Evolutionary conservation across 2,113 vertebrate species (phyloP).

Genomic region (Phocoena phocoena): DNA sequence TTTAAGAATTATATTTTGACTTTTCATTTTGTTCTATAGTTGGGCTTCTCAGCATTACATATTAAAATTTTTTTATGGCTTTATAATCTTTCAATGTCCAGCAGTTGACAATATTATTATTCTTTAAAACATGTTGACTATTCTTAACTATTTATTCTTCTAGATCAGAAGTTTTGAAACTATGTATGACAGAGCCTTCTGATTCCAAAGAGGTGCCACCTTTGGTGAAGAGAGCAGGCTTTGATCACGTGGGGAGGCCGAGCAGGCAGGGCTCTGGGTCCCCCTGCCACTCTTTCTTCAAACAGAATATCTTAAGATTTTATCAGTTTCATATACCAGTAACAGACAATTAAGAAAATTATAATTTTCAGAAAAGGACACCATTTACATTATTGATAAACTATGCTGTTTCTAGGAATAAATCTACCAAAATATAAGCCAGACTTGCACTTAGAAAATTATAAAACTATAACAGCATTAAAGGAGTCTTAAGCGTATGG

Average conservation of each 20-base stretch:
- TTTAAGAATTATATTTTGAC: background rate
- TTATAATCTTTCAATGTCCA: background rate
- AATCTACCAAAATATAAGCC: background rate
- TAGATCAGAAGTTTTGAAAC: background rate
- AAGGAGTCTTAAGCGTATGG: background rate
- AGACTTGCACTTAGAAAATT: background rate
- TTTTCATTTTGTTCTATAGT: background rate
- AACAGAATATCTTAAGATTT: background rate
- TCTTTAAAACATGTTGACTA: background rate
- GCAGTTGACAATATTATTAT: background rate
- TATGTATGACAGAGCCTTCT: background rate
- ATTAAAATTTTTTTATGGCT: background rate
- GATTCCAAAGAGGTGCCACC: background rate
- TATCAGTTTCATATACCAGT: background rate
- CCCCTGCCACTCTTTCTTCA: background rate
- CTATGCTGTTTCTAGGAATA: background rate
- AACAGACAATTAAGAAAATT: background rate
- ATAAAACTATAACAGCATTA: background rate
- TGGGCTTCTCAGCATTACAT: background rate
- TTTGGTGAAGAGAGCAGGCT: background rate
- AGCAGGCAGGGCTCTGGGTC: background rate
- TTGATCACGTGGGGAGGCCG: background rate
- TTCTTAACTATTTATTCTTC: background rate
- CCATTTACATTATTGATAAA: background rate
- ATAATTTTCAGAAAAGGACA: background rate